Evolutionary conservation across 2,797 vertebrate genomes (phyloP).

Genomic region (Leuciscus waleckii): DNA sequence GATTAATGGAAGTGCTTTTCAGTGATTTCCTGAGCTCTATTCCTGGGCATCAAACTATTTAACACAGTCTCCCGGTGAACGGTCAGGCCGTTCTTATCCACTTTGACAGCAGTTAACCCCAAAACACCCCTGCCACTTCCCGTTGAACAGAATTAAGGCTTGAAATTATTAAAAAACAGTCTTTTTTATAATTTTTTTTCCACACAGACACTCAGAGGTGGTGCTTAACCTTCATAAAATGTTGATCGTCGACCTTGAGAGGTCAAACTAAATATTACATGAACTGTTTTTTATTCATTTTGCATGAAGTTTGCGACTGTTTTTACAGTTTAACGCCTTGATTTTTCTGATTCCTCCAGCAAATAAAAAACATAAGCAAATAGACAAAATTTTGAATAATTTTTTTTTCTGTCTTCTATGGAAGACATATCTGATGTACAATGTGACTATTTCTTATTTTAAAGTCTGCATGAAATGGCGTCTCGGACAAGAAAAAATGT

Average conservation of each 20-base stretch:
- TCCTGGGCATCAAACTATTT: constrained; percentile 71
- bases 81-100: constrained; percentile 46
- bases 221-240: constrained; percentile 3
- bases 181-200: neutral
- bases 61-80: constrained; percentile 64
- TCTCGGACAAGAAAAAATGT: neutral
- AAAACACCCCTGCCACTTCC: neutral
- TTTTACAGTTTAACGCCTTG: neutral
- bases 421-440: neutral
- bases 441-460: neutral
- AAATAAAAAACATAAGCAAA: neutral
- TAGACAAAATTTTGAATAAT: too few species aligned
- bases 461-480: neutral
- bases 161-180: neutral
- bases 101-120: neutral
- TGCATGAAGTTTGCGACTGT: neutral
- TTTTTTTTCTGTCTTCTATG: neutral
- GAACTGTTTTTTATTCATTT: neutral
- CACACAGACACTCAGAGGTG: neutral
- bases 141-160: neutral
- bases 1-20: constrained; percentile 79
- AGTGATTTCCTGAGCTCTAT: constrained; percentile 74
- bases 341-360: neutral
- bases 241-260: neutral
- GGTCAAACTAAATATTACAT: neutral